phyloP scores from a whole-genome alignment of 2,797 vertebrate species.

The Mormyrops attenuatus region DNA sequence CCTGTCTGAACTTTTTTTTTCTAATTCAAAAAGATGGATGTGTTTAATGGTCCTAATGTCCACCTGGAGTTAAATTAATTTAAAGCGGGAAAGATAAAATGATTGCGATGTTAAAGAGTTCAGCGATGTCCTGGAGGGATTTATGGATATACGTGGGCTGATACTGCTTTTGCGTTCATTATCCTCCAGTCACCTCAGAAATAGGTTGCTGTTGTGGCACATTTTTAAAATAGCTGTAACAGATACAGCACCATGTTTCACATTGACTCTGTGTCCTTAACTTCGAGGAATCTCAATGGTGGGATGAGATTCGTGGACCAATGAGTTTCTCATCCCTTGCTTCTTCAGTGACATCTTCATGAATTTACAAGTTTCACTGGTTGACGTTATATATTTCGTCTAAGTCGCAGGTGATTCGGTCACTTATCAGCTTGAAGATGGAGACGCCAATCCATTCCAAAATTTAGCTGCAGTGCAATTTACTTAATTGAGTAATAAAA shows the following conservation, averaged over 20 bases:
- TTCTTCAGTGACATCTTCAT: neutral
- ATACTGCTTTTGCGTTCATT: conserved; percentile 71
- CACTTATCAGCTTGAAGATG: neutral
- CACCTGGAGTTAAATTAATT: conserved; percentile 63
- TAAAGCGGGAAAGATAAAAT: conserved; percentile 48
- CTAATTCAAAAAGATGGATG: neutral
- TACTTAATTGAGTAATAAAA: conserved; percentile 8
- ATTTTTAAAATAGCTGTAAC: conserved; percentile 61
- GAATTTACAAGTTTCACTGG: neutral
- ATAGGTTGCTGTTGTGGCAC: conserved; percentile 62
- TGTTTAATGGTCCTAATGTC: conserved; percentile 40
- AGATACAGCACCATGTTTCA: conserved; percentile 26
- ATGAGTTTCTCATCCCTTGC: neutral
- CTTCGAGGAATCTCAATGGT: neutral
- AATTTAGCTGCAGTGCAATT: neutral
- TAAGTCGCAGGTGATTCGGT: neutral
- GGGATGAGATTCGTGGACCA: neutral
- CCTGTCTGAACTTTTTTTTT: neutral
- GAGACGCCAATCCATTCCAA: neutral
- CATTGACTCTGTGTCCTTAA: neutral
- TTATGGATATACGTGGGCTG: conserved; percentile 52
- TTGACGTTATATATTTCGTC: neutral
- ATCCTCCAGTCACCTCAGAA: conserved; percentile 66
- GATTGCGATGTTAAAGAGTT: conserved; percentile 49
- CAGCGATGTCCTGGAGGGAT: conserved; percentile 56